Percentiles rank a stretch among this genome's conserved stretches.
phyloP scores from a whole-genome alignment of 1,140 invertebrate genomes.

The Aphidius gifuensis region DNA sequence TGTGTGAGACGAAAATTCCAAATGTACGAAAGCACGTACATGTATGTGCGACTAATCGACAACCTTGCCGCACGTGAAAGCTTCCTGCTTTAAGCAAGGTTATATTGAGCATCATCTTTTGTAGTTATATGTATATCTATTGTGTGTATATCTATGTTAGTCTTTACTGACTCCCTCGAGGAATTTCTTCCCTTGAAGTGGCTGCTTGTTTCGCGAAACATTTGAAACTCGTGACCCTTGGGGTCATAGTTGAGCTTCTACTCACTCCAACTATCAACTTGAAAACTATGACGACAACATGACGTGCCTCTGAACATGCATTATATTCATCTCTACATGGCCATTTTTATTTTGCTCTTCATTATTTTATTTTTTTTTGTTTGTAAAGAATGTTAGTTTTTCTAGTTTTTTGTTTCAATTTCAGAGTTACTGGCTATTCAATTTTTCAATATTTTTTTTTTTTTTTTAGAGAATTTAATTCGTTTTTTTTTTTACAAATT shows the following conservation, averaged over 20 bases:
- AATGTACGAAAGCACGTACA: constrained; percentile 1
- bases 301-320: neutral
- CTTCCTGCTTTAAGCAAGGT: constrained; percentile 1
- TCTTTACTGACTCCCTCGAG: constrained; percentile 17
- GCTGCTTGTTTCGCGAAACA: constrained; percentile 25
- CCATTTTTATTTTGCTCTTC: too few species aligned
- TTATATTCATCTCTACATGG: too few species aligned
- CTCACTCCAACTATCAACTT: constrained; percentile 10
- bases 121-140: neutral
- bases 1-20: constrained; percentile 7
- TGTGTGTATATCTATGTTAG: neutral
- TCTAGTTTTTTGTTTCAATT: too few species aligned
- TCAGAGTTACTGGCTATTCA: too few species aligned
- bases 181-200: constrained; percentile 31
- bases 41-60: constrained; percentile 8
- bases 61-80: constrained; percentile 7
- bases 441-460: too few species aligned
- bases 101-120: neutral
- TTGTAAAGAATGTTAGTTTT: neutral
- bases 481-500: too few species aligned
- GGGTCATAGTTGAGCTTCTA: neutral
- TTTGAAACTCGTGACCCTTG: constrained; percentile 25
- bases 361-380: too few species aligned
- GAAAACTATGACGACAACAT: constrained; percentile 8
- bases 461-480: too few species aligned